Evolutionary conservation across 92 coral and sea anemone genomes (phyloP), one percentile per base, ranked within the genome.

Genomic region (Actinernus sp.): DNA sequence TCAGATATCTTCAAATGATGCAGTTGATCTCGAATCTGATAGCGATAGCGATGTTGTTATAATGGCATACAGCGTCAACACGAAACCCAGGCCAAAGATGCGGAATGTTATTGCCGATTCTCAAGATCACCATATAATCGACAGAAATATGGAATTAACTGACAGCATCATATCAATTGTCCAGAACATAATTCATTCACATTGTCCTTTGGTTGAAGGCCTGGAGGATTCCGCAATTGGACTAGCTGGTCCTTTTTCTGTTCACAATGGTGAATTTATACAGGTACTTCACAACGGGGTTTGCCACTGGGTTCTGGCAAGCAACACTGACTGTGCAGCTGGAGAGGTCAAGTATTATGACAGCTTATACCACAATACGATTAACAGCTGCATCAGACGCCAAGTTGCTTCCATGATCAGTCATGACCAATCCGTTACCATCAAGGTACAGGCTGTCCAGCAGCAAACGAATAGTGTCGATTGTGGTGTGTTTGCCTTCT

Each of bases 401-500:
- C 84, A 81, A 38, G 56, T 81, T 17, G 74, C 86, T 7, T 46
- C 46, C 22, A 21, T 61, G 31, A 11, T 87, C 14, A 43, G 69
- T 9, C 37, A 34, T 11, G 65, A 30, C 4, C 78, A 61, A 6
- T 54, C 64, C 25, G 18, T 79, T 6, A 50, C 21, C 12, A 24
- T 79, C 1, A 68, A 70, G 4, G 39, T 73, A 21, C 38, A 32
- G 30, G 46, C 82, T 12, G 84, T 66, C 26, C 88, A 73, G 49
- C 82, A 64, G 45, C 88, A 86, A 46, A 55, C 26, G 5, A 73
- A 80, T 23, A 41, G 74, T 5, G 58, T 55, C 33, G 87, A 86
- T 61, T 86, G 92, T 61, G 88, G 92, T 21, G 69, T 81, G 3
- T 65, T 80, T 55, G 88, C 88, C 11, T 36, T 22, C 56, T 25